Evolutionary conservation across 2,113 vertebrate genomes (phyloP).

Genomic region (Stercorarius parasiticus): DNA sequence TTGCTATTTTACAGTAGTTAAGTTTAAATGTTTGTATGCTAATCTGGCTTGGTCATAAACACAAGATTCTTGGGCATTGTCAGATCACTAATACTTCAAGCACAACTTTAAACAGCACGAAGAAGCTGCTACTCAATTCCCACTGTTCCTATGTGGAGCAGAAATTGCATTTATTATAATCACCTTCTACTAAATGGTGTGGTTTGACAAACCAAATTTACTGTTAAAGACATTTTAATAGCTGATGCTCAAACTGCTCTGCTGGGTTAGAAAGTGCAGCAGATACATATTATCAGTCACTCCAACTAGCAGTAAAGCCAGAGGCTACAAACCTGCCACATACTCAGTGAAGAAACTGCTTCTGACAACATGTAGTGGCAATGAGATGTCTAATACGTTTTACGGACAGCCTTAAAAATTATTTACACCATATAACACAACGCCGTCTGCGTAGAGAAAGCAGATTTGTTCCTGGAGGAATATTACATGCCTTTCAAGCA

Average conservation of each 20-base stretch:
- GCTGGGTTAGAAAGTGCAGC: background rate
- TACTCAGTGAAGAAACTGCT: background rate
- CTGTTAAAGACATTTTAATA: background rate
- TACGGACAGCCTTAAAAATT: background rate
- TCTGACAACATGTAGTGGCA: background rate
- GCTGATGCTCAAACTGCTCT: background rate
- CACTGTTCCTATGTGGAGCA: background rate
- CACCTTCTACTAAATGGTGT: background rate
- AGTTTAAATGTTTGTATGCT: constrained; percentile 34
- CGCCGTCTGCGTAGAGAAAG: background rate
- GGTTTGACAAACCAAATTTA: background rate
- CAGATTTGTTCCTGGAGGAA: background rate
- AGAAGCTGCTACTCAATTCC: background rate
- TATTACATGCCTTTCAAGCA: background rate
- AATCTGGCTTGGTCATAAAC: constrained; percentile 35
- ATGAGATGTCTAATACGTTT: background rate
- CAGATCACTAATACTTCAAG: background rate
- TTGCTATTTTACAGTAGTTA: constrained; percentile 59
- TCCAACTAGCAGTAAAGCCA: background rate
- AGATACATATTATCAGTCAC: background rate
- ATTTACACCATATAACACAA: background rate
- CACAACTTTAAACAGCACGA: background rate
- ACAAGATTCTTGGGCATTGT: background rate
- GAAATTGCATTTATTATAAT: background rate
- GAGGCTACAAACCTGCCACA: background rate